phyloP scores from a whole-genome alignment of 2,888 invertebrate species.

The Dromius quadrimaculatus region DNA sequence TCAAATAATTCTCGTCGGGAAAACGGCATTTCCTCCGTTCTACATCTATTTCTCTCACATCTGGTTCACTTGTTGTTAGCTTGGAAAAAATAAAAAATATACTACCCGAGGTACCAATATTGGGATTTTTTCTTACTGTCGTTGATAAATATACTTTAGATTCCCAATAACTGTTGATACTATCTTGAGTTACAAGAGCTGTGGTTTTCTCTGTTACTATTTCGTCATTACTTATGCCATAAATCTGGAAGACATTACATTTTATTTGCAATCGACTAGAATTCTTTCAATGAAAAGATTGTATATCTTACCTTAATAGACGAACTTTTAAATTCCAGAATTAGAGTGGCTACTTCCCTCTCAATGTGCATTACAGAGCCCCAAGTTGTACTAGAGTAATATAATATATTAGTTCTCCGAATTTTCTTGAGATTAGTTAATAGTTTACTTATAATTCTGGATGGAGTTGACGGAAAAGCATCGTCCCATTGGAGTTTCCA shows the following conservation, averaged over 20 bases:
- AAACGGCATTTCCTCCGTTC: conserved; percentile 40
- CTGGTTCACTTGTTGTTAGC: conserved; percentile 28
- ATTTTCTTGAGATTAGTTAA: not conserved
- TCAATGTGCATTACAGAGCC: not conserved
- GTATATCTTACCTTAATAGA: conserved; percentile 5
- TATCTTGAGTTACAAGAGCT: not conserved
- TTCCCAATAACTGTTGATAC: conserved; percentile 6
- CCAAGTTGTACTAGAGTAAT: not conserved
- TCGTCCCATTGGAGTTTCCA: conserved; percentile 74
- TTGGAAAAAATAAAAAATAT: not conserved
- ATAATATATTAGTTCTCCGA: not conserved
- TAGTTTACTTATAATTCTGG: conserved; percentile 61
- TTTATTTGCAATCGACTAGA: not conserved
- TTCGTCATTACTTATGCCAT: conserved; percentile 39
- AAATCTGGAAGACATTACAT: conserved; percentile 22
- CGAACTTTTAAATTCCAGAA: conserved; percentile 16
- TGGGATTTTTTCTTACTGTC: conserved; percentile 11
- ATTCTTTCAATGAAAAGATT: not conserved
- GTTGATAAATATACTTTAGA: conserved; percentile 24
- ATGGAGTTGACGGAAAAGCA: conserved; percentile 73
- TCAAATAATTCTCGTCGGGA: conserved; percentile 41
- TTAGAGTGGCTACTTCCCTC: not conserved
- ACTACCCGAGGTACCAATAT: not conserved
- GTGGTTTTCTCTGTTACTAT: conserved; percentile 13
- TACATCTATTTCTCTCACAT: conserved; percentile 23